Evolutionary conservation across 2,797 vertebrate genomes (phyloP).

Genomic region (Enteromius treurensis): DNA sequence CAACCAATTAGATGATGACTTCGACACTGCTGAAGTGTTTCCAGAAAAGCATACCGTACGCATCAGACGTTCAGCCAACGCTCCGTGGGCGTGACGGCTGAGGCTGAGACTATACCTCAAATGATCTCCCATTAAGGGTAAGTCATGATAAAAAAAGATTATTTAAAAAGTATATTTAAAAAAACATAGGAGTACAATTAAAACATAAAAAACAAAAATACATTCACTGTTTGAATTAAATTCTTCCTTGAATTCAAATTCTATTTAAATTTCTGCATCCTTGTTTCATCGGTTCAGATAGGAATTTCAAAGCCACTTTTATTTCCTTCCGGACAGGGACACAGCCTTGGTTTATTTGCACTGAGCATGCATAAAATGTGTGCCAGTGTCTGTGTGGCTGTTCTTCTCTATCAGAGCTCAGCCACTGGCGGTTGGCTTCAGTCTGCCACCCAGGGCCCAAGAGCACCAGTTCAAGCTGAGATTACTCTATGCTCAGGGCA

Average conservation of each 20-base stretch:
- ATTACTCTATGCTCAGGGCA: slow-evolving; percentile 57
- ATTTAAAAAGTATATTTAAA: too few species aligned
- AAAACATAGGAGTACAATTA: neutral
- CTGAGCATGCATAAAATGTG: slow-evolving; percentile 17
- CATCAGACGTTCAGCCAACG: too few species aligned
- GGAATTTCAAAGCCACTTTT: neutral
- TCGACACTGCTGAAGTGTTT: too few species aligned
- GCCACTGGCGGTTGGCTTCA: slow-evolving; percentile 51
- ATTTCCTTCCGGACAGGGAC: neutral
- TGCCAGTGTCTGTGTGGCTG: slow-evolving; percentile 15
- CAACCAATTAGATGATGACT: too few species aligned
- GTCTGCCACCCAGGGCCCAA: slow-evolving; percentile 42
- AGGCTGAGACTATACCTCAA: too few species aligned
- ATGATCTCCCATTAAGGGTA: too few species aligned
- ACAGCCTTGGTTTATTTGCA: neutral
- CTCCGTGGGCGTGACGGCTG: too few species aligned
- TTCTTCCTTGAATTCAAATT: neutral
- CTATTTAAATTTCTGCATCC: neutral
- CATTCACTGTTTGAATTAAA: neutral
- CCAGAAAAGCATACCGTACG: too few species aligned
- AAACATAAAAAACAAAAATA: neutral
- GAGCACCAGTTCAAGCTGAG: slow-evolving; percentile 59
- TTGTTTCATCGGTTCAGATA: neutral
- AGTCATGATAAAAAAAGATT: too few species aligned
- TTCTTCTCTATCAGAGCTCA: slow-evolving; percentile 38